Conservation (phyloP, 2,888 invertebrate genomes). For the Mayetiola destructor region DNA sequence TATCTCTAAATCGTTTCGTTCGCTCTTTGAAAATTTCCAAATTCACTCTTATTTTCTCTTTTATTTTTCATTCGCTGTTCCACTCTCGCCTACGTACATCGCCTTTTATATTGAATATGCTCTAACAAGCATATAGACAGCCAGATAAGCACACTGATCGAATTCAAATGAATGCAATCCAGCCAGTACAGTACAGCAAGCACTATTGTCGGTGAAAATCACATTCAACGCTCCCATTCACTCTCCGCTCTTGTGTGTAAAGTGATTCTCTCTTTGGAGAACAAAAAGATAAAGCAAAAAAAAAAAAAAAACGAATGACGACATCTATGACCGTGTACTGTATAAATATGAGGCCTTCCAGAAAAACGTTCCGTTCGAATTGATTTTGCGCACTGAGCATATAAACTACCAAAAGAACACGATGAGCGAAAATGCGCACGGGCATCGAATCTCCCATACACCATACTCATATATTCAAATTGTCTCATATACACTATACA, state of each 20-base stretch:
- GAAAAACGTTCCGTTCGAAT: not conserved
- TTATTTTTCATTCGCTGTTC: too few species aligned
- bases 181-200: not conserved
- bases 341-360: not conserved
- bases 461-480: too few species aligned
- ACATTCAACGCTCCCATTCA: not conserved
- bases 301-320: conserved; percentile 3
- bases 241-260: too few species aligned
- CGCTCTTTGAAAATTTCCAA: not conserved
- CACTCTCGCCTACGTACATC: not conserved
- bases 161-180: too few species aligned
- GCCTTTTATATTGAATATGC: not conserved
- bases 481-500: not conserved
- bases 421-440: conserved; percentile 2
- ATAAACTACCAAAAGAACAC: too few species aligned
- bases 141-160: too few species aligned
- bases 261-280: not conserved
- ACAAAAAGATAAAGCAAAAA: not conserved
- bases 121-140: not conserved
- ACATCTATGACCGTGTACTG: not conserved
- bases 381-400: conserved; percentile 7
- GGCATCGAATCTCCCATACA: not conserved
- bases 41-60: not conserved
- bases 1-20: not conserved
- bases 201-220: not conserved